Conservation (phyloP, 2,888 invertebrate genomes). For the Mystacides longicornis region DNA sequence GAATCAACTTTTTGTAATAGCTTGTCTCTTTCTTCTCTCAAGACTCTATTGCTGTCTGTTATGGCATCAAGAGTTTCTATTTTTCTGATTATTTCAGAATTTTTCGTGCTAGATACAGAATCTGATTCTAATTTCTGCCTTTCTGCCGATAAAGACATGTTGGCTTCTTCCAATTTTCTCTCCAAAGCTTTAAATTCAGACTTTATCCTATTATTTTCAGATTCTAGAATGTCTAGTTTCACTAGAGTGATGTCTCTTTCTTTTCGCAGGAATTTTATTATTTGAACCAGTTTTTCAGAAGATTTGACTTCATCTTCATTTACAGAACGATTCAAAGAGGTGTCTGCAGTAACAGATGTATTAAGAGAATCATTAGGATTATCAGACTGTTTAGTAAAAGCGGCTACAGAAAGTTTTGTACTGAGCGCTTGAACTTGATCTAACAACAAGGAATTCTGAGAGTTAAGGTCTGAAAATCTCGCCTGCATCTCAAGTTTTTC, state of each 20-base stretch:
- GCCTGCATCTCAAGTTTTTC: slow-evolving; percentile 62
- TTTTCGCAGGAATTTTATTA: slow-evolving; percentile 79
- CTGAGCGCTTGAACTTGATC: slow-evolving; percentile 81
- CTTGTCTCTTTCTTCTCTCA: slow-evolving; percentile 78
- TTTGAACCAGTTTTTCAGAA: slow-evolving; percentile 76
- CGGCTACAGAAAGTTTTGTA: slow-evolving; percentile 55
- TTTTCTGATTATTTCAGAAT: slow-evolving; percentile 81
- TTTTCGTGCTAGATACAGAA: slow-evolving; percentile 71
- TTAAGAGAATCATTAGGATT: slow-evolving; percentile 44
- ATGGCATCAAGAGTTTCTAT: slow-evolving; percentile 87
- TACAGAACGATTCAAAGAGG: slow-evolving; percentile 51
- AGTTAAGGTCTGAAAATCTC: slow-evolving; percentile 65
- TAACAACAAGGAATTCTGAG: slow-evolving; percentile 73
- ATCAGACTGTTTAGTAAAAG: slow-evolving; percentile 35
- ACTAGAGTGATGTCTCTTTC: slow-evolving; percentile 87
- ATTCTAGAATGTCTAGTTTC: slow-evolving; percentile 77
- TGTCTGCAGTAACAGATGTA: slow-evolving; percentile 33
- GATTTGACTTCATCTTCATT: slow-evolving; percentile 66
- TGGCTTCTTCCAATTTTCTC: slow-evolving; percentile 67
- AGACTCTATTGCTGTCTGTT: slow-evolving; percentile 83
- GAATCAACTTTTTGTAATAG: slow-evolving; percentile 59
- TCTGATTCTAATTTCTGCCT: slow-evolving; percentile 69
- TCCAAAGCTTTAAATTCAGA: slow-evolving; percentile 64
- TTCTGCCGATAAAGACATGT: slow-evolving; percentile 57
- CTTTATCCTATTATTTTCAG: slow-evolving; percentile 72